These are phyloP conservation scores for Lamellibrachia luymesi DNA, from an alignment of 1,140 invertebrate species.

Conservation along the genomic window DNA sequence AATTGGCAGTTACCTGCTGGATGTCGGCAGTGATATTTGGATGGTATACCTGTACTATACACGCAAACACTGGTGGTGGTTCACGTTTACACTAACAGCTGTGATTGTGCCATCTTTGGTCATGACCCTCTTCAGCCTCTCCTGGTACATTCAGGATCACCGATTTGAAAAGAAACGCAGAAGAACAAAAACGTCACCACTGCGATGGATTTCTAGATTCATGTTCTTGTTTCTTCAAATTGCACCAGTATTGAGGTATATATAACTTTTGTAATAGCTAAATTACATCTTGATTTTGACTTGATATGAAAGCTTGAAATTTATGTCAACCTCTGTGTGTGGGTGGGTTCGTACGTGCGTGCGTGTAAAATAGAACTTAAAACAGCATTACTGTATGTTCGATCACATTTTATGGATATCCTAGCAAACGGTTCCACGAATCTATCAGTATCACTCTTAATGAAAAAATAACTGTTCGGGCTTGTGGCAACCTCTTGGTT, in stretches of 20 bases:
- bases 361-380: no score
- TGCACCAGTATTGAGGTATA: constrained; percentile 42
- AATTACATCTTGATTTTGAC: neutral
- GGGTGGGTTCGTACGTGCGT: no score
- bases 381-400: neutral
- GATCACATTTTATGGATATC: neutral
- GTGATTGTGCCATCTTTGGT: constrained; percentile 43
- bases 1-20: constrained; percentile 35
- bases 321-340: no score
- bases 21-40: constrained; percentile 37
- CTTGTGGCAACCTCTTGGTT: no score
- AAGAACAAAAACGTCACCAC: constrained; percentile 11
- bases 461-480: neutral
- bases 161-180: neutral
- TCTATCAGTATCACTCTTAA: neutral
- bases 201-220: constrained; percentile 38
- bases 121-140: constrained; percentile 46
- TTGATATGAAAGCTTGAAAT: neutral
- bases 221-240: constrained; percentile 38
- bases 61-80: constrained; percentile 38
- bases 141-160: constrained; percentile 37
- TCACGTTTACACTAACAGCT: constrained; percentile 43
- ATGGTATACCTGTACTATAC: constrained; percentile 36
- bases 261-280: neutral
- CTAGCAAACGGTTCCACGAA: neutral